phyloP scores from a whole-genome alignment of 2,888 invertebrate species.

The Cerastoderma edule region DNA sequence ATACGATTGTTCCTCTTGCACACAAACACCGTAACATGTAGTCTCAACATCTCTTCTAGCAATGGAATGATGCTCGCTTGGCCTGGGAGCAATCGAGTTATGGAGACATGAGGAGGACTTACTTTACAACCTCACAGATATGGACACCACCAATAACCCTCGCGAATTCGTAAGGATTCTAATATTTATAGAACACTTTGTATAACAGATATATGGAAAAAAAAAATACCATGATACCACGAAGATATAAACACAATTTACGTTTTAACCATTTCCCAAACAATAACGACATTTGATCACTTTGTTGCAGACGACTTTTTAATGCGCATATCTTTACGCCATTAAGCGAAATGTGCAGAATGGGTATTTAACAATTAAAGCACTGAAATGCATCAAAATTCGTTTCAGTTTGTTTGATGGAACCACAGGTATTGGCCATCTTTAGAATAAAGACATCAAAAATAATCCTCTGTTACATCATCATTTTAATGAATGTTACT shows the following conservation, averaged over 20 bases:
- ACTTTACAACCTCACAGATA: slow-evolving; percentile 4
- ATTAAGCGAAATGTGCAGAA: neutral
- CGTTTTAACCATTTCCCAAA: neutral
- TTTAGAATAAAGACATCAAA: no score
- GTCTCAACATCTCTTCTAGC: neutral
- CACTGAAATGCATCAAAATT: no score
- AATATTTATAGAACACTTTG: neutral
- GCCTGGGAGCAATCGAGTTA: neutral
- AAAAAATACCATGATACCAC: neutral
- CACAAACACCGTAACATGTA: no score
- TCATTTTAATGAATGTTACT: no score
- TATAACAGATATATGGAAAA: neutral
- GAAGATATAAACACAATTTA: neutral
- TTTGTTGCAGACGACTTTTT: neutral
- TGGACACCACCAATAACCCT: slow-evolving; percentile 23
- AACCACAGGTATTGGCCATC: no score
- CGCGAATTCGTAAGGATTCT: slow-evolving; percentile 24
- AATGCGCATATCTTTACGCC: neutral
- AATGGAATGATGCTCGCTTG: slow-evolving; percentile 9
- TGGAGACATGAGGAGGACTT: neutral
- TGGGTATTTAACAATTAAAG: no score
- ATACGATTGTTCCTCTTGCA: no score
- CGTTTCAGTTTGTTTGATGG: no score
- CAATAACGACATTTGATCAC: neutral
- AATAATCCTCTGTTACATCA: no score